These are phyloP conservation scores for Campylomormyrus numenius DNA, from an alignment of 2,113 vertebrate species.

Conservation along the genomic window DNA sequence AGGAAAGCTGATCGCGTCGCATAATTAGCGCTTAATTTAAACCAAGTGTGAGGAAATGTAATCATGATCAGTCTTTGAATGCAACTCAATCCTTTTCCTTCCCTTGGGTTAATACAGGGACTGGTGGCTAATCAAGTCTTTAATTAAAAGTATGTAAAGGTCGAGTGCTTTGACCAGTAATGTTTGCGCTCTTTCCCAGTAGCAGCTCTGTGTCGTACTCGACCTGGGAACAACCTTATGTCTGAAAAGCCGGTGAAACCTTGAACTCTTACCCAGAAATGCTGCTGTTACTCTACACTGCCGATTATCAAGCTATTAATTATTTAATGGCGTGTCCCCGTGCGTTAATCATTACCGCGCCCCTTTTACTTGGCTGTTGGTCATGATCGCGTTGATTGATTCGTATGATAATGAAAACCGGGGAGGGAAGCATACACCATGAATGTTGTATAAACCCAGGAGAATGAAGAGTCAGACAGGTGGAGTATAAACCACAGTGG, in stretches of 20 bases:
- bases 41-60: slow-evolving; percentile 21
- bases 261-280: slow-evolving; percentile 8
- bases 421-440: background rate
- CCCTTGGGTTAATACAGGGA: background rate
- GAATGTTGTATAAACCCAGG: background rate
- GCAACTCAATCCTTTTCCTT: background rate
- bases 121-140: background rate
- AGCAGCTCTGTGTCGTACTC: background rate
- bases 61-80: slow-evolving; percentile 6
- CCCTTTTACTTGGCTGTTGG: background rate
- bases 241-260: background rate
- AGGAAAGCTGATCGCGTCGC: slow-evolving; percentile 42
- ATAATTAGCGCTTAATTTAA: slow-evolving; percentile 38
- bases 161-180: background rate
- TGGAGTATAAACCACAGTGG: background rate
- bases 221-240: background rate
- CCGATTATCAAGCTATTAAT: background rate
- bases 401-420: background rate
- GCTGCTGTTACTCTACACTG: background rate
- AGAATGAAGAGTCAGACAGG: background rate
- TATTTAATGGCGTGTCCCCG: background rate
- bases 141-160: background rate
- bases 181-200: background rate
- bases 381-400: background rate
- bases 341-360: background rate